phyloP scores from a whole-genome alignment of 2,888 invertebrate genomes.

The Meta bourneti region DNA sequence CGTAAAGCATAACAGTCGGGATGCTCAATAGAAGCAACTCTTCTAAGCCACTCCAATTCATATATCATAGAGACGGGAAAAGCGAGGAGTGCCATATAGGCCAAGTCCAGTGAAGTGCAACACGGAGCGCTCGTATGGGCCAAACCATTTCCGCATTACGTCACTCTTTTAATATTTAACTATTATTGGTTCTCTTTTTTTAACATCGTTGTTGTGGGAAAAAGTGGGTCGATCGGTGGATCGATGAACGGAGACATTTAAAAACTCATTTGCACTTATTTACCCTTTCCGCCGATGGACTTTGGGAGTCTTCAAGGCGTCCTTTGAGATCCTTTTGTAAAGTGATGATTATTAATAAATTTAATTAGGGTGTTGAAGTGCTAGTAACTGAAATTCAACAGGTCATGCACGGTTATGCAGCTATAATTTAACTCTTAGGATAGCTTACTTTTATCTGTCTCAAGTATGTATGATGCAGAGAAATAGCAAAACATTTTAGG shows the following conservation, averaged over 20 bases:
- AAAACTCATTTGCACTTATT: not conserved
- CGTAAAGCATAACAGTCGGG: too few relatives aligned
- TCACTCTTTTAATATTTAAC: slow-evolving; percentile 70
- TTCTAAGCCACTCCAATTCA: not conserved
- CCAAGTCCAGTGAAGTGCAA: slow-evolving; percentile 75
- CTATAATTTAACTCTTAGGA: too few relatives aligned
- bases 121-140: slow-evolving; percentile 5
- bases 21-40: too few relatives aligned
- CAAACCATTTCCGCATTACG: slow-evolving; percentile 71
- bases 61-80: not conserved
- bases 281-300: not conserved
- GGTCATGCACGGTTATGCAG: too few relatives aligned
- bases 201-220: slow-evolving; percentile 3
- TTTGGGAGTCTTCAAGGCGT: too few relatives aligned
- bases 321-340: too few relatives aligned
- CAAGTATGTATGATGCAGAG: too few relatives aligned
- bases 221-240: slow-evolving; percentile 51
- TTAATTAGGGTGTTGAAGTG: too few relatives aligned
- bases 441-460: too few relatives aligned
- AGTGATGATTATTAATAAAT: too few relatives aligned
- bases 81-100: slow-evolving; percentile 49
- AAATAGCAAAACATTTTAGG: too few relatives aligned
- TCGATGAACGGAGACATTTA: slow-evolving; percentile 48
- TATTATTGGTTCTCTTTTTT: slow-evolving; percentile 63
- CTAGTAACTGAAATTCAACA: too few relatives aligned